Evolutionary conservation across 2,888 invertebrate species (phyloP).

Genomic region (Chironomus riparius): DNA sequence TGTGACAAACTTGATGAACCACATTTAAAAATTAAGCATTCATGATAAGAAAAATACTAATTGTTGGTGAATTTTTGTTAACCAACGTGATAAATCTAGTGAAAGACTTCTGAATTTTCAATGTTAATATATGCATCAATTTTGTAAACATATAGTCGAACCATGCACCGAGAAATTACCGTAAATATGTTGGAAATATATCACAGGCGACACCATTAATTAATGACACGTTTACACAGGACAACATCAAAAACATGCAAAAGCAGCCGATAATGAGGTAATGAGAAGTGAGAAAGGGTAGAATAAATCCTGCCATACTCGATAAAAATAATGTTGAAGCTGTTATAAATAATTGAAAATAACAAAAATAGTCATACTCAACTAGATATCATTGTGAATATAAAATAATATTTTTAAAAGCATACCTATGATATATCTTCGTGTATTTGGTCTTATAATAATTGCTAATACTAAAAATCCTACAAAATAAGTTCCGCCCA

Average conservation of each 20-base stretch:
- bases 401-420: not conserved
- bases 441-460: not conserved
- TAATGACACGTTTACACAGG: conserved; percentile 39
- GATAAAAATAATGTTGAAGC: not conserved
- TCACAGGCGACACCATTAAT: conserved; percentile 40
- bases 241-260: conserved; percentile 38
- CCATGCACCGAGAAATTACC: conserved; percentile 31
- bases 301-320: not conserved
- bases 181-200: conserved; percentile 40
- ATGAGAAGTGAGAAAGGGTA: not conserved
- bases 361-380: too few species aligned
- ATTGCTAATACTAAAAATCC: not conserved
- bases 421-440: not conserved
- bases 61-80: not conserved
- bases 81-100: too few species aligned
- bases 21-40: too few species aligned
- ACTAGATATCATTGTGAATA: too few species aligned
- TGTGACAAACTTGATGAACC: not conserved
- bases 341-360: not conserved
- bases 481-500: not conserved
- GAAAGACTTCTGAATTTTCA: too few species aligned
- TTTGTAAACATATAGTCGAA: too few species aligned
- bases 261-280: conserved; percentile 30
- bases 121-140: too few species aligned
- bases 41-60: not conserved